A percentile compares a stretch with the other conserved stretches of the same genome.
Conservation (phyloP, 2,888 invertebrate species). For the Heliconius erato region DNA sequence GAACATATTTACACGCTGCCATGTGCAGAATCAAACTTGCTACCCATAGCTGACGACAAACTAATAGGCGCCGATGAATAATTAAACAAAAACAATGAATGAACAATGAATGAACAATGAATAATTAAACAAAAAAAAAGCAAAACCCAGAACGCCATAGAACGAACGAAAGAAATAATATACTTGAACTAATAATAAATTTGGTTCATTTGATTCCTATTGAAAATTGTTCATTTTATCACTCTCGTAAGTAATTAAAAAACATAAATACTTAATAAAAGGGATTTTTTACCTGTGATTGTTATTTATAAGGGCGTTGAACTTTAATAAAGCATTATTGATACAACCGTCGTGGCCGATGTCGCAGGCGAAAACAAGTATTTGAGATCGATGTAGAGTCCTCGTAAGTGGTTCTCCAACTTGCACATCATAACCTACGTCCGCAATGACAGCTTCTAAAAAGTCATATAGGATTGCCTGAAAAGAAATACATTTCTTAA, state of each 20-base stretch:
- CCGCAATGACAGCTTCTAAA: conserved; percentile 65
- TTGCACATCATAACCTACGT: conserved; percentile 68
- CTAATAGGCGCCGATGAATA: not conserved
- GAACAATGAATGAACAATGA: too few species aligned
- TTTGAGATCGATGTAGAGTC: conserved; percentile 73
- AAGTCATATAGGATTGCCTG: conserved; percentile 66
- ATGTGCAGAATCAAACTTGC: not conserved
- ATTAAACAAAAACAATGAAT: not conserved
- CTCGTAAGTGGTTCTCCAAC: conserved; percentile 63
- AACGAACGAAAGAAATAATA: not conserved
- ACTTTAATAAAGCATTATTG: conserved; percentile 65
- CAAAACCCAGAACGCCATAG: too few species aligned
- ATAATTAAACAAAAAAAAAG: not conserved
- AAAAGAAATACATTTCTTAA: not conserved
- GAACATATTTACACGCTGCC: not conserved
- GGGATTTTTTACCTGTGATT: conserved; percentile 57
- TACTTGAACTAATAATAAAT: not conserved
- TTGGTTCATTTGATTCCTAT: too few species aligned
- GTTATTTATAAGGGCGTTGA: conserved; percentile 58
- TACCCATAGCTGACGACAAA: not conserved
- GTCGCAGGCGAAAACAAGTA: conserved; percentile 88
- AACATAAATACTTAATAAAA: not conserved
- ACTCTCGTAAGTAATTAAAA: too few species aligned
- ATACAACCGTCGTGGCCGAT: conserved; percentile 86
- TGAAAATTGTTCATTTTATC: too few species aligned